These are phyloP conservation scores for Poeciliopsis gracilis DNA, from an alignment of 2,797 vertebrate genomes.

Conservation along the genomic window DNA sequence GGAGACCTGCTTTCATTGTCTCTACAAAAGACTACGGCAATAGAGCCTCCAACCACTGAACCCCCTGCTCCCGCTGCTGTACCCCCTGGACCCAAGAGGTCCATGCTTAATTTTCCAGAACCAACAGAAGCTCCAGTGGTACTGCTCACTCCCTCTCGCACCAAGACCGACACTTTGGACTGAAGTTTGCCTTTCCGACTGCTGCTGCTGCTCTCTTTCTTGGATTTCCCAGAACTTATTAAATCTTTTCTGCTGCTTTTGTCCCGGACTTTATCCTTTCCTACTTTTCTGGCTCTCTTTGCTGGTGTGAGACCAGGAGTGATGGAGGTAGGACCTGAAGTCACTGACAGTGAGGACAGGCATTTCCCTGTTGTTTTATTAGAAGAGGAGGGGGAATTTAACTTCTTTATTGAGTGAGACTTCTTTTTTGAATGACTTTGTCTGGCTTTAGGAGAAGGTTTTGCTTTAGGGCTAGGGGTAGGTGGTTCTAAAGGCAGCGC, in stretches of 20 bases:
- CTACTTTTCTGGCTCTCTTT: conserved; percentile 71
- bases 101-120: conserved; percentile 79
- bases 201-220: conserved; percentile 69
- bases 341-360: conserved; percentile 66
- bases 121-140: conserved; percentile 82
- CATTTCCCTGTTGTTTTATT: conserved; percentile 75
- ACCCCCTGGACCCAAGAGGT: conserved; percentile 72
- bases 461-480: conserved; percentile 72
- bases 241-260: conserved; percentile 78
- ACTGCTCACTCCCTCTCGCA: conserved; percentile 91
- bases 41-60: conserved; percentile 87
- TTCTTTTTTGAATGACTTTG: conserved; percentile 78
- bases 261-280: conserved; percentile 78
- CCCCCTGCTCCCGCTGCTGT: conserved; percentile 63
- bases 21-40: conserved; percentile 91
- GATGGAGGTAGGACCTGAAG: conserved; percentile 53
- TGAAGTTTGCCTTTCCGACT: conserved; percentile 89
- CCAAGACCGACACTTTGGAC: conserved; percentile 93
- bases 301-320: conserved; percentile 58
- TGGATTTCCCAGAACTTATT: conserved; percentile 74
- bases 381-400: conserved; percentile 72
- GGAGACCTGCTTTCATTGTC: conserved; percentile 93
- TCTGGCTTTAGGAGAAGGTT: conserved; percentile 63
- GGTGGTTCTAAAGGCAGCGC: conserved; percentile 69
- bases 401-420: conserved; percentile 72